These are phyloP conservation scores for Plodia interpunctella DNA, from an alignment of 1,140 invertebrate genomes.

Conservation along the genomic window DNA sequence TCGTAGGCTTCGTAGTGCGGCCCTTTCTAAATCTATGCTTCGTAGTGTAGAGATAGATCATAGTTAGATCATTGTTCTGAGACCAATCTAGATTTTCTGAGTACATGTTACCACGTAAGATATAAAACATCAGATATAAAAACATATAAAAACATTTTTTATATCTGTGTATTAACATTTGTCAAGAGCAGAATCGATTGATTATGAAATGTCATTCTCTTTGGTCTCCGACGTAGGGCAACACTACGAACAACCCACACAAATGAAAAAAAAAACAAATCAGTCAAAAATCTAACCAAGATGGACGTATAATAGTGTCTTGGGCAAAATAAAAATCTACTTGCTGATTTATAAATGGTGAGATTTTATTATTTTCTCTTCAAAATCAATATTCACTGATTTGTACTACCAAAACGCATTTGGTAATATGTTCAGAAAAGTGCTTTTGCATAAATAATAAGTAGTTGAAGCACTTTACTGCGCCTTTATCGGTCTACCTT, in stretches of 20 bases:
- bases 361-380: constrained; percentile 26
- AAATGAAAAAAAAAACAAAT: constrained; percentile 29
- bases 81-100: no score
- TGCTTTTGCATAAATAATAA: neutral
- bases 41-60: no score
- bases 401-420: no score
- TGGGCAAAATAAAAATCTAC: constrained; percentile 30
- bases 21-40: no score
- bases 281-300: constrained; percentile 43
- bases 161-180: no score
- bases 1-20: no score
- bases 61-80: no score
- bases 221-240: neutral
- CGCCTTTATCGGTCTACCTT: neutral
- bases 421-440: no score
- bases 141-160: no score
- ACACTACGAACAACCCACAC: neutral
- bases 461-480: neutral
- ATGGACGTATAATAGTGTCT: constrained; percentile 59
- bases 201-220: neutral
- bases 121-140: no score
- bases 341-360: constrained; percentile 34
- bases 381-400: constrained; percentile 8
- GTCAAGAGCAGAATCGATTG: neutral
- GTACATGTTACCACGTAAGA: no score